A percentile compares a stretch with the other conserved stretches of the same genome.
Evolutionary conservation across 2,888 invertebrate genomes (phyloP).

Genomic region (Hydrotaea cyrtoneurina): DNA sequence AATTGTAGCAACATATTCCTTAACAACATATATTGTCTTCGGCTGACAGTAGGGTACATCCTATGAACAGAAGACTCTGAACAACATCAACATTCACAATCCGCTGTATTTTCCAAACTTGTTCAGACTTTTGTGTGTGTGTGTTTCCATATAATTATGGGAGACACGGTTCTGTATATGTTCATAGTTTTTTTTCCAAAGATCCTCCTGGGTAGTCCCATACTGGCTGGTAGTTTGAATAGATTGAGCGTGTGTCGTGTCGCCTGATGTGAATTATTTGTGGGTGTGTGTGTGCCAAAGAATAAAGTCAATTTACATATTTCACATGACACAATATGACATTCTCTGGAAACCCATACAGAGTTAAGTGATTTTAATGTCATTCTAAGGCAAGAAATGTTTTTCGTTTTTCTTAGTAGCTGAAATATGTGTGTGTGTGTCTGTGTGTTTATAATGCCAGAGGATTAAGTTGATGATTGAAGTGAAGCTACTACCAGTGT

Average conservation of each 20-base stretch:
- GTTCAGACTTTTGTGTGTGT: too few relatives aligned
- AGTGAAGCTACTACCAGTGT: constrained; percentile 7
- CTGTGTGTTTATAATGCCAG: constrained; percentile 31
- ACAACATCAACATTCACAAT: too few relatives aligned
- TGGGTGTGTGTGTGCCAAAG: constrained; percentile 50
- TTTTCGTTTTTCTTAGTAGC: neutral
- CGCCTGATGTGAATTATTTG: neutral
- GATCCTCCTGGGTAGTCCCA: constrained; percentile 34
- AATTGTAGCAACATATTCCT: too few relatives aligned
- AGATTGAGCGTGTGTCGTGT: constrained; percentile 10
- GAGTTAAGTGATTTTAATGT: constrained; percentile 61
- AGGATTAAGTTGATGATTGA: constrained; percentile 51
- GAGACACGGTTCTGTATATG: too few relatives aligned
- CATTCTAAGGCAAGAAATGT: constrained; percentile 32
- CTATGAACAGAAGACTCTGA: too few relatives aligned
- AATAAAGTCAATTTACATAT: constrained; percentile 67
- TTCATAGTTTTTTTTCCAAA: too few relatives aligned
- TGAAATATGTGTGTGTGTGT: too few relatives aligned
- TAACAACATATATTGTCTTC: too few relatives aligned
- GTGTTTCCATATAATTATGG: too few relatives aligned
- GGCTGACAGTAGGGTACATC: too few relatives aligned
- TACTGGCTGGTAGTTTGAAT: too few relatives aligned
- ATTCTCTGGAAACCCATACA: constrained; percentile 58
- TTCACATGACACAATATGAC: constrained; percentile 65
- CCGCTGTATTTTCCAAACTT: too few relatives aligned